A percentile compares a stretch with the other conserved stretches of the same genome.
Conservation (phyloP, 2,888 invertebrate genomes). For the Metopia argyrocephala region DNA sequence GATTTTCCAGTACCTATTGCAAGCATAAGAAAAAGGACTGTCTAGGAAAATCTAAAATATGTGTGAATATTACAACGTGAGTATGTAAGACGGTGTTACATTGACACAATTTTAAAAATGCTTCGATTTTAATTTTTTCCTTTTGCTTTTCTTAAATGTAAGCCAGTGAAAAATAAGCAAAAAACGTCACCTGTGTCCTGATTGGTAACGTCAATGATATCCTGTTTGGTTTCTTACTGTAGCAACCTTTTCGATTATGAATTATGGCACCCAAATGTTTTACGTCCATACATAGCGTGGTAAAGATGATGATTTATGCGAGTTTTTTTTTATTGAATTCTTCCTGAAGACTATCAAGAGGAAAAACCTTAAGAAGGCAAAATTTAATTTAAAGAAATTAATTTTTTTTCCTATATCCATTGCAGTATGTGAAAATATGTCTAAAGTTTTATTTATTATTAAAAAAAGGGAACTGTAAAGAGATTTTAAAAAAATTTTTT, state of each 20-base stretch:
- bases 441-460: not conserved
- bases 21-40: slow-evolving; percentile 21
- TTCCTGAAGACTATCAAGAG: slow-evolving; percentile 41
- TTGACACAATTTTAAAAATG: slow-evolving; percentile 73
- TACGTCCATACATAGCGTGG: slow-evolving; percentile 40
- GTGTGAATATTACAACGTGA: slow-evolving; percentile 58
- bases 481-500: slow-evolving; percentile 37
- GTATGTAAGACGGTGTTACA: slow-evolving; percentile 57
- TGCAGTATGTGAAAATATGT: not conserved
- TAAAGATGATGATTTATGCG: slow-evolving; percentile 63
- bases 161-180: slow-evolving; percentile 71
- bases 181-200: slow-evolving; percentile 71
- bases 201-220: slow-evolving; percentile 49
- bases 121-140: slow-evolving; percentile 66
- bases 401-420: not conserved
- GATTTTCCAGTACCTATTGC: slow-evolving; percentile 14
- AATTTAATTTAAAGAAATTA: slow-evolving; percentile 25
- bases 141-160: slow-evolving; percentile 28
- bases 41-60: slow-evolving; percentile 1
- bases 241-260: slow-evolving; percentile 54
- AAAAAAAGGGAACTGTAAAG: not conserved
- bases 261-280: slow-evolving; percentile 59
- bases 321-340: slow-evolving; percentile 50
- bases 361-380: not conserved
- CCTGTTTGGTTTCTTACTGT: slow-evolving; percentile 6